These are phyloP conservation scores for Loris lydekkerianus DNA, from an alignment of 2,797 vertebrate species.

Conservation along the genomic window DNA sequence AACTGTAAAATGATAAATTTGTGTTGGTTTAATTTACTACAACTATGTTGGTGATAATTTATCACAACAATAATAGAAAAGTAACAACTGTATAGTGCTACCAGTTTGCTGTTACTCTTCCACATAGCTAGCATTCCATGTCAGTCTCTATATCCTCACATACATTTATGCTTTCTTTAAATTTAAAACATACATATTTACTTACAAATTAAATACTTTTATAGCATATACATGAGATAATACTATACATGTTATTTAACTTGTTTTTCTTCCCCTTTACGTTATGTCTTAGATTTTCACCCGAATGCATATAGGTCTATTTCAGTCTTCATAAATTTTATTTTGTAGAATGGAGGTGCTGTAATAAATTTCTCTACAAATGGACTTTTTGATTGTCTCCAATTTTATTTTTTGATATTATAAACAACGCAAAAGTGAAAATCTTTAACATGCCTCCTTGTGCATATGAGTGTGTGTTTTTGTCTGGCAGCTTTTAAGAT, in stretches of 20 bases:
- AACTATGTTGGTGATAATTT: not conserved
- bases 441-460: not conserved
- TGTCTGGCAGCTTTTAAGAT: not conserved
- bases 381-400: conserved; percentile 20
- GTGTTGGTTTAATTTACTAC: not conserved
- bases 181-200: not conserved
- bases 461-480: not conserved
- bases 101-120: not conserved
- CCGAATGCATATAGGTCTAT: not conserved
- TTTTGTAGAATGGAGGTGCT: not conserved
- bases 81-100: too few species aligned
- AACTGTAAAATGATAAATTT: not conserved
- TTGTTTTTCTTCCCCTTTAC: too few species aligned
- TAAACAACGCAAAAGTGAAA: not conserved
- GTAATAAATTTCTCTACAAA: not conserved
- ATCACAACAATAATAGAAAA: not conserved
- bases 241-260: too few species aligned
- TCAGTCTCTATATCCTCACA: not conserved
- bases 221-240: too few species aligned
- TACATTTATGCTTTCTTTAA: not conserved
- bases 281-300: not conserved
- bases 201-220: not conserved
- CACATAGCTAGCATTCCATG: too few species aligned
- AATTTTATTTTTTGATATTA: not conserved
- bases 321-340: not conserved